These are phyloP conservation scores for Yponomeuta plumbellus DNA, from an alignment of 2,888 invertebrate species.

Conservation along the genomic window DNA sequence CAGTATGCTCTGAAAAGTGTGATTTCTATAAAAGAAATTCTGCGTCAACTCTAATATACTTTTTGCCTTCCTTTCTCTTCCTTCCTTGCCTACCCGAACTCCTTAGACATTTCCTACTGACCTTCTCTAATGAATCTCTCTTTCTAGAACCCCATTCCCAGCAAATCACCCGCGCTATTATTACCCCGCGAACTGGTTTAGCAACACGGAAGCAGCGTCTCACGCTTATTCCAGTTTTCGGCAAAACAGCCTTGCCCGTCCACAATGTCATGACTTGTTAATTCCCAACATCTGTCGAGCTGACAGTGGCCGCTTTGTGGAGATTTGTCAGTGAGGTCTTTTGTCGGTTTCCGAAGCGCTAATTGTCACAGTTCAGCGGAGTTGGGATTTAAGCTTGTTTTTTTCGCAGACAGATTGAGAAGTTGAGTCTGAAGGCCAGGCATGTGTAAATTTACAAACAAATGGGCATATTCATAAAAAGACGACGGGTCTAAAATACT, in stretches of 20 bases:
- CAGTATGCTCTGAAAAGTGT: too few relatives aligned
- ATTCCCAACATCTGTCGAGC: slow-evolving; percentile 8
- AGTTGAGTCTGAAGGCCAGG: neutral
- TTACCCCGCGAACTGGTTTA: slow-evolving; percentile 47
- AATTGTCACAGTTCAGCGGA: neutral
- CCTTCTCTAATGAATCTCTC: neutral
- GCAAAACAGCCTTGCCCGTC: slow-evolving; percentile 9
- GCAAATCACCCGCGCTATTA: slow-evolving; percentile 20
- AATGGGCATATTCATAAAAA: too few relatives aligned
- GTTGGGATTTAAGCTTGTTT: neutral
- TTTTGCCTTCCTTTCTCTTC: too few relatives aligned
- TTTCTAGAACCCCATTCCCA: slow-evolving; percentile 24
- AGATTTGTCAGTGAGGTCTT: slow-evolving; percentile 11
- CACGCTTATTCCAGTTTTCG: slow-evolving; percentile 31
- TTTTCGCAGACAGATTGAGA: neutral
- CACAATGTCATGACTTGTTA: neutral
- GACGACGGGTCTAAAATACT: too few relatives aligned
- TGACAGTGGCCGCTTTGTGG: neutral
- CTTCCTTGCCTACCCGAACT: too few relatives aligned
- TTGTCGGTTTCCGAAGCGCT: slow-evolving; percentile 6
- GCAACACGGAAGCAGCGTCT: slow-evolving; percentile 57
- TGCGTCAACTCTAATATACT: too few relatives aligned
- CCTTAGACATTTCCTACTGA: too few relatives aligned
- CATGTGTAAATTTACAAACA: too few relatives aligned
- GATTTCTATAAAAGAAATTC: too few relatives aligned